Evolutionary conservation across 1,140 invertebrate genomes (phyloP), one percentile per base, ranked within the genome.

Genomic region (Ceratina japonica): DNA sequence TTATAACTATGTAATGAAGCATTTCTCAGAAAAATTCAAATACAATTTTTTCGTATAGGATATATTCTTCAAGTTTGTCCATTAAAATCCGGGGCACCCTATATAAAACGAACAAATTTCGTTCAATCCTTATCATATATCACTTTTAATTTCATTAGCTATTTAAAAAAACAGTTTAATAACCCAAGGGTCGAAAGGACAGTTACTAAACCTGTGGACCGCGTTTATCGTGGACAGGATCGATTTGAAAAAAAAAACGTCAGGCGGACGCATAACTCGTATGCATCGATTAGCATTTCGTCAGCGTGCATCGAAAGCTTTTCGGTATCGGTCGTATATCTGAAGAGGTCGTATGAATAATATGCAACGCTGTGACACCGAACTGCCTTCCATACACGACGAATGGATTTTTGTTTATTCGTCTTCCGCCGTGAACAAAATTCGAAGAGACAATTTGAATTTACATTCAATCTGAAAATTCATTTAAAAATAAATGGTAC

Each of bases 281-380:
- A 54, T 70, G 54, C 62, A 54, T 70, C 27, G 64, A 83, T 84
- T 79, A 84, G 65, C 82, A 84, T 84, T 74, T 83, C 13, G 80
- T 74, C 56, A 52, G 13, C 49, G 49, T 65, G 59, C 59, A 71
- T 61, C 52, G 76, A 68, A 75, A 80, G 66, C 69, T 80, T 80
- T 79, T 66, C 59, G 54, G 65, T 83, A 79, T 82, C 82, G n/a
- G 51, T 59, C 54, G 81, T 69, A 82, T 82, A 84, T 83, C 81
- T 75, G 56, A 78, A n/a, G 59, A 69, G 59, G 20, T 24, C 68
- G 20, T 63, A 49, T 61, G 58, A 61, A 78, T 72, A 64, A 63
- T 44, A 78, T 54, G 68, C 44, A 63, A 64, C 49, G 75, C 24
- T 20, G 27, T 49, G 44, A 62, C 27, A 24, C 44, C 44, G 27